These are phyloP conservation scores for Dione vanillae DNA, from an alignment of 2,888 invertebrate genomes.

Conservation along the genomic window DNA sequence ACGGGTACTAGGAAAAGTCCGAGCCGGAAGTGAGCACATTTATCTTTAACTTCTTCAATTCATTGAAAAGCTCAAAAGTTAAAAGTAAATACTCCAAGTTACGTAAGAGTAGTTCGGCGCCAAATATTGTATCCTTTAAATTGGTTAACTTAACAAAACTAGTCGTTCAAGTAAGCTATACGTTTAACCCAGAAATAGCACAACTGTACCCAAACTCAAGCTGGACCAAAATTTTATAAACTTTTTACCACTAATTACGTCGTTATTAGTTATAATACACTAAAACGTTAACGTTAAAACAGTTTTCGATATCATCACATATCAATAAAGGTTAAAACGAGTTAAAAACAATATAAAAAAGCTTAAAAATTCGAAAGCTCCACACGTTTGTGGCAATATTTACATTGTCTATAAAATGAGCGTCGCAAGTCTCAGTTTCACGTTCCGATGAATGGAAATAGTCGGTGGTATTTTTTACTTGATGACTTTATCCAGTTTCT, in stretches of 20 bases:
- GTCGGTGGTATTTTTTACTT: conserved; percentile 56
- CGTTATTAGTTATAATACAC: too few species aligned
- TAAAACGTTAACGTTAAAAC: conserved; percentile 14
- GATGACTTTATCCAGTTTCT: conserved; percentile 45
- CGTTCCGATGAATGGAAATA: conserved; percentile 75
- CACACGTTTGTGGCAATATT: conserved; percentile 62
- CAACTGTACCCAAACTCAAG: neutral
- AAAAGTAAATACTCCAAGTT: conserved; percentile 11
- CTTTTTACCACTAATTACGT: too few species aligned
- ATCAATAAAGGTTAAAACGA: conserved; percentile 31
- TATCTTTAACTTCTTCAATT: conserved; percentile 15
- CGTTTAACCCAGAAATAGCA: conserved; percentile 10
- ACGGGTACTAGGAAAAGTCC: conserved; percentile 8
- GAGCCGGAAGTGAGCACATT: conserved; percentile 13
- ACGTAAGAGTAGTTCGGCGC: neutral
- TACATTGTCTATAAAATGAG: conserved; percentile 78
- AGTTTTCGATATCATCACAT: conserved; percentile 17
- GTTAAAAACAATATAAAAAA: conserved; percentile 39
- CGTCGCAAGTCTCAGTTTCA: conserved; percentile 60
- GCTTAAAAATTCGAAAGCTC: conserved; percentile 45
- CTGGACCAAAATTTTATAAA: too few species aligned
- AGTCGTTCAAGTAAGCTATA: conserved; percentile 17
- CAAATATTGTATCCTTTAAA: conserved; percentile 20
- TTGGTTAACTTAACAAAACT: conserved; percentile 10
- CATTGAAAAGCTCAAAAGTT: conserved; percentile 19